Evolutionary conservation across 2,797 vertebrate genomes (phyloP).

Genomic region (Tympanoctomys barrerae): DNA sequence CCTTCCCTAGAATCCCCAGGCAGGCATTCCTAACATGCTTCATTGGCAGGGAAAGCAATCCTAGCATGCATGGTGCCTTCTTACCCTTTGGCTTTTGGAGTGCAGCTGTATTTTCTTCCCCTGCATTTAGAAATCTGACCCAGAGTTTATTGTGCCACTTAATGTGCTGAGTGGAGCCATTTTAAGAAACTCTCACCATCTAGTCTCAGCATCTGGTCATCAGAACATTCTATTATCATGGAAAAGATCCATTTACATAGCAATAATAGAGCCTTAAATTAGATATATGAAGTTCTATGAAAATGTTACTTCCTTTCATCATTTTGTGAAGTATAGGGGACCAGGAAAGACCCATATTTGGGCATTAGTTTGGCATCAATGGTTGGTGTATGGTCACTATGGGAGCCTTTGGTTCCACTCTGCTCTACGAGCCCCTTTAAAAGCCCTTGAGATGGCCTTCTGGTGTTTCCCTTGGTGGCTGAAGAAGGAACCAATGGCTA

Average conservation of each 20-base stretch:
- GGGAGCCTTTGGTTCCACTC: background rate
- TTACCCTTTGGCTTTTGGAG: background rate
- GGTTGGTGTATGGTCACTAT: background rate
- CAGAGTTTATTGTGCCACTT: background rate
- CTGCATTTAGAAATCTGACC: background rate
- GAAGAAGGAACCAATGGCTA: background rate
- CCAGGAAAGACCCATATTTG: background rate
- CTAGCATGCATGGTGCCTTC: background rate
- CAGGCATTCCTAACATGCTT: background rate
- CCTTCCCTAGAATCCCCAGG: background rate
- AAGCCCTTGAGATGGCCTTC: background rate
- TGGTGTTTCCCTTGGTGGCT: background rate
- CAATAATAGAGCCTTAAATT: background rate
- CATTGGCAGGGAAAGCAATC: background rate
- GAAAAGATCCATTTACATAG: background rate
- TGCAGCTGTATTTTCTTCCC: background rate
- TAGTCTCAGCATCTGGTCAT: background rate
- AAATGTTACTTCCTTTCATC: background rate
- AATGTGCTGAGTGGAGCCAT: background rate
- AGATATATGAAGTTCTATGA: background rate
- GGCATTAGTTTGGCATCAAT: background rate
- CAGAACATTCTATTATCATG: slow-evolving; percentile 19
- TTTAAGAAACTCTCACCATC: background rate
- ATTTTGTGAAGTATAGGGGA: background rate
- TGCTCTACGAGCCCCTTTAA: background rate